Conservation (phyloP, 2,797 vertebrate genomes). For the Gila robusta region DNA sequence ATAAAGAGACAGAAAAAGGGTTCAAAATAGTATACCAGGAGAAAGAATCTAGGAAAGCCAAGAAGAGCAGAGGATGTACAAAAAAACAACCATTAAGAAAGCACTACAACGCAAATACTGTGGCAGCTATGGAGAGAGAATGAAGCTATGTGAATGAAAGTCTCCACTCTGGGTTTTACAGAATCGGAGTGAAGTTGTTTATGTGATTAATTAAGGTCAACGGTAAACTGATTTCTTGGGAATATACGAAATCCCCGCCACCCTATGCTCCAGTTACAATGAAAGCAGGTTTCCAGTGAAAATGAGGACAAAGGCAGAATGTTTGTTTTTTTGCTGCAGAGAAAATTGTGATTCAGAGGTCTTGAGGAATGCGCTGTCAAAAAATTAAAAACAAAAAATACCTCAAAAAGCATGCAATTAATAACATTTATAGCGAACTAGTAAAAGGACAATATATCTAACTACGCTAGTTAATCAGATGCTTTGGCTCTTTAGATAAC, state of each 20-base stretch:
- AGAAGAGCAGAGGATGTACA: constrained; percentile 22
- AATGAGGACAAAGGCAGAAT: constrained; percentile 8
- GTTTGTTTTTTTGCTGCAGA: neutral
- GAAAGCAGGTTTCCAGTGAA: constrained; percentile 30
- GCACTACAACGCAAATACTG: constrained; percentile 3
- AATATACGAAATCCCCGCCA: constrained; percentile 16
- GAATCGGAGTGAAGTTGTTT: constrained; percentile 23
- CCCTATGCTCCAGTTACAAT: constrained; percentile 33
- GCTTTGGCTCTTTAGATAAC: neutral
- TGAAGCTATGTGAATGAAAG: constrained; percentile 13
- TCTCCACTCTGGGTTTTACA: constrained; percentile 15
- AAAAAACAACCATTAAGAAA: constrained; percentile 8
- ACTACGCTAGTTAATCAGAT: neutral
- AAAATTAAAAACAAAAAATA: neutral
- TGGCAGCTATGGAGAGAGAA: constrained; percentile 9
- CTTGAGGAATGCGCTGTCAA: neutral
- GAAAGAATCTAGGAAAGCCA: constrained; percentile 7
- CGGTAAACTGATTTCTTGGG: constrained; percentile 32
- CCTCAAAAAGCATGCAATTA: neutral
- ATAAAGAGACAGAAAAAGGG: constrained; percentile 13
- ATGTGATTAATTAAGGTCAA: constrained; percentile 20
- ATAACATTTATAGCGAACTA: neutral
- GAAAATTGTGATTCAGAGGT: neutral
- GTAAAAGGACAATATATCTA: neutral
- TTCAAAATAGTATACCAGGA: constrained; percentile 14